phyloP scores from a whole-genome alignment of 1,140 invertebrate species.

The Laupala kohalensis region DNA sequence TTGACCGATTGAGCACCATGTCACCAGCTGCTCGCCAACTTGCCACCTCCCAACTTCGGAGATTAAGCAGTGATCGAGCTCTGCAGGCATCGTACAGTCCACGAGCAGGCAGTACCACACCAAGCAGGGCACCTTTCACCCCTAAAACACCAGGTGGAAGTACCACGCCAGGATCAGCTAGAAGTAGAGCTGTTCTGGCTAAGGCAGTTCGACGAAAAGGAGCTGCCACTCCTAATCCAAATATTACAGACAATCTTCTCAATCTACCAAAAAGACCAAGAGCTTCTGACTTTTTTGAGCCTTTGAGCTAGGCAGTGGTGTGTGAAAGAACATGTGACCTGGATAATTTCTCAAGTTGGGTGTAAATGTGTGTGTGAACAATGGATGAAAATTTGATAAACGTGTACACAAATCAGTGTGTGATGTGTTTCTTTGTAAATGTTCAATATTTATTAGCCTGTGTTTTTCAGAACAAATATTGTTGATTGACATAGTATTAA shows the following conservation, averaged over 20 bases:
- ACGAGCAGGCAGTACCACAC: constrained; percentile 20
- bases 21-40: constrained; percentile 84
- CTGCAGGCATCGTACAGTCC: constrained; percentile 41
- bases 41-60: constrained; percentile 46
- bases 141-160: constrained; percentile 17
- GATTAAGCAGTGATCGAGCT: constrained; percentile 33
- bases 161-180: constrained; percentile 16
- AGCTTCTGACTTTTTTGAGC: constrained; percentile 45
- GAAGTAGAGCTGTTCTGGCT: constrained; percentile 11
- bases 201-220: constrained; percentile 19
- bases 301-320: not conserved
- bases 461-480: too few species aligned
- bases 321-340: too few species aligned
- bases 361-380: too few species aligned
- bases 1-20: constrained; percentile 76
- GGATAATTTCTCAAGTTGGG: too few species aligned
- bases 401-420: too few species aligned
- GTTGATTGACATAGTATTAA: too few species aligned
- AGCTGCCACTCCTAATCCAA: constrained; percentile 26
- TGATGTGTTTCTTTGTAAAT: too few species aligned
- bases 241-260: constrained; percentile 62
- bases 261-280: constrained; percentile 52
- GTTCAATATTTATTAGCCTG: too few species aligned
- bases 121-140: constrained; percentile 26
- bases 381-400: too few species aligned